A percentile compares a stretch with the other conserved stretches of the same genome.
phyloP scores from a whole-genome alignment of 2,113 vertebrate species.

The Cepphus grylle region DNA sequence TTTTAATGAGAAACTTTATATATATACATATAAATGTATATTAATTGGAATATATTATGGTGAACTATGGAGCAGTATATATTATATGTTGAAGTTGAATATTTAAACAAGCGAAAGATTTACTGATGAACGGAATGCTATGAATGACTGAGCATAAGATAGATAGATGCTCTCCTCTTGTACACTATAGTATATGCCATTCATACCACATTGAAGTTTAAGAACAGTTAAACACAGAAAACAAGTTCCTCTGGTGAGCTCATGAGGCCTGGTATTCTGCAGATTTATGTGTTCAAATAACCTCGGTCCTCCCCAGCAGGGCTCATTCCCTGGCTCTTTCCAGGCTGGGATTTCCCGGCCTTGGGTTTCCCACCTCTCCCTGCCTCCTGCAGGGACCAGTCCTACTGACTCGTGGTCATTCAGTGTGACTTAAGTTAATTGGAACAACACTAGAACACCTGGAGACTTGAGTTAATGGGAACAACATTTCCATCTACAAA shows the following conservation, averaged over 20 bases:
- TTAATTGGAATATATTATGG: constrained; percentile 72
- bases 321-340: neutral
- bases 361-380: neutral
- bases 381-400: neutral
- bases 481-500: neutral
- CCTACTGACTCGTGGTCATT: neutral
- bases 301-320: neutral
- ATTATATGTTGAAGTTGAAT: constrained; percentile 69
- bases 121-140: constrained; percentile 62
- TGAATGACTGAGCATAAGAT: constrained; percentile 52
- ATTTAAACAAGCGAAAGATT: constrained; percentile 57
- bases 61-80: constrained; percentile 73
- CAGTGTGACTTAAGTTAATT: neutral
- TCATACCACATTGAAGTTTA: constrained; percentile 64
- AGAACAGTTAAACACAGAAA: neutral
- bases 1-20: constrained; percentile 74
- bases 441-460: neutral
- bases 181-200: constrained; percentile 73
- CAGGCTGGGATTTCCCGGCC: neutral
- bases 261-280: neutral
- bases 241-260: neutral
- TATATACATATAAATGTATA: constrained; percentile 62
- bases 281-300: neutral
- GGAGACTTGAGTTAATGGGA: neutral
- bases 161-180: constrained; percentile 61